Percentiles rank a stretch among this genome's conserved stretches.
These are phyloP conservation scores for Siderastrea siderea DNA, from an alignment of 92 coral and sea anemone species.

Conservation along the genomic window DNA sequence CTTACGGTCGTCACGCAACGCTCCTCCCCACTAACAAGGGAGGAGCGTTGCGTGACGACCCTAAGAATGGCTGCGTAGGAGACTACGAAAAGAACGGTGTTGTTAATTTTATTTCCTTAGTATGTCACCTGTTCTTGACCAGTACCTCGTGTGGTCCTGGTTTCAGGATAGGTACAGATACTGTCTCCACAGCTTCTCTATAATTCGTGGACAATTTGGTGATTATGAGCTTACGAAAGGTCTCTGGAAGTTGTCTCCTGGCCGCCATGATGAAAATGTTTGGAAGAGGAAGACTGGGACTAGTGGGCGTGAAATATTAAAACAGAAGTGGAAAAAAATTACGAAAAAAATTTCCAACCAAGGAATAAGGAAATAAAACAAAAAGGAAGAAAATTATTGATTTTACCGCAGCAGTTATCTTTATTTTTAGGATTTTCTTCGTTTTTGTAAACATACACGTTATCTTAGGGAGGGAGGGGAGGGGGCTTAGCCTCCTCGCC, in stretches of 20 bases:
- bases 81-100: too few relatives aligned
- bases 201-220: conserved; percentile 83
- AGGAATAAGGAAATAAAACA: background rate
- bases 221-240: conserved; percentile 83
- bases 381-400: background rate
- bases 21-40: too few relatives aligned
- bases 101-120: too few relatives aligned
- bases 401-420: too few relatives aligned
- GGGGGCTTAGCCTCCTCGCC: background rate
- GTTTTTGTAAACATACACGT: too few relatives aligned
- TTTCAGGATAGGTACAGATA: conserved; percentile 62
- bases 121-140: conserved; percentile 82
- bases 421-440: too few relatives aligned
- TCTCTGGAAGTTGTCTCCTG: conserved; percentile 64
- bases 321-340: background rate
- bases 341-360: background rate
- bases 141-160: conserved; percentile 83
- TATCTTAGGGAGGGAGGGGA: background rate
- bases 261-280: conserved; percentile 60
- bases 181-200: conserved; percentile 85
- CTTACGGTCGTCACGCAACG: too few relatives aligned
- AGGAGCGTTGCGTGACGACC: too few relatives aligned
- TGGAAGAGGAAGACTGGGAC: background rate
- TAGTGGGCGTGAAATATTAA: background rate
- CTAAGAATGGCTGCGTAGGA: too few relatives aligned